Conservation (phyloP, 2,888 invertebrate genomes). For the Toxonevra muliebris region DNA sequence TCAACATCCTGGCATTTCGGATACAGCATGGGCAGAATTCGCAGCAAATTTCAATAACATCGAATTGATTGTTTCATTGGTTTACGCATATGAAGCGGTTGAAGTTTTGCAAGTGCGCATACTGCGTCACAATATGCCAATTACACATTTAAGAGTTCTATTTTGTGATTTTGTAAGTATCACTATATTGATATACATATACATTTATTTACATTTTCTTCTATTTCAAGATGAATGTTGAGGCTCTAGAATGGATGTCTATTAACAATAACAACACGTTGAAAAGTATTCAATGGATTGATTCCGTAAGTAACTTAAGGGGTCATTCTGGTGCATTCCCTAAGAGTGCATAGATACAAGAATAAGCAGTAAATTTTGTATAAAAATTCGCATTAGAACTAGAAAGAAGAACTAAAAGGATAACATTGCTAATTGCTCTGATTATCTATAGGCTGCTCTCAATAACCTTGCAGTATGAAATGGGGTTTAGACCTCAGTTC, state of each 20-base stretch:
- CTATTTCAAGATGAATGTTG: constrained; percentile 57
- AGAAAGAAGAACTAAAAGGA: too few relatives aligned
- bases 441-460: too few relatives aligned
- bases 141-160: constrained; percentile 76
- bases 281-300: constrained; percentile 64
- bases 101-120: constrained; percentile 71
- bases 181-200: background rate
- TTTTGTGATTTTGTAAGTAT: constrained; percentile 74
- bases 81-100: constrained; percentile 77
- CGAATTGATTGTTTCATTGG: constrained; percentile 62
- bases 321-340: too few relatives aligned
- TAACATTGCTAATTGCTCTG: too few relatives aligned
- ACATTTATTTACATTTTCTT: too few relatives aligned
- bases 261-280: constrained; percentile 58
- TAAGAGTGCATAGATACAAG: too few relatives aligned
- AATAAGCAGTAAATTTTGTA: too few relatives aligned
- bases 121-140: constrained; percentile 75
- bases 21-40: constrained; percentile 73
- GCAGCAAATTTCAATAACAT: constrained; percentile 59
- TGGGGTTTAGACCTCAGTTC: too few relatives aligned
- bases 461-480: too few relatives aligned
- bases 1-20: constrained; percentile 72
- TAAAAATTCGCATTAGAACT: too few relatives aligned
- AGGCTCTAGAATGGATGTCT: constrained; percentile 63
- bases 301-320: constrained; percentile 50